Percentiles rank a stretch among this genome's conserved stretches.
Evolutionary conservation across 2,888 invertebrate genomes (phyloP).

Genomic region (Protophormia terraenovae): DNA sequence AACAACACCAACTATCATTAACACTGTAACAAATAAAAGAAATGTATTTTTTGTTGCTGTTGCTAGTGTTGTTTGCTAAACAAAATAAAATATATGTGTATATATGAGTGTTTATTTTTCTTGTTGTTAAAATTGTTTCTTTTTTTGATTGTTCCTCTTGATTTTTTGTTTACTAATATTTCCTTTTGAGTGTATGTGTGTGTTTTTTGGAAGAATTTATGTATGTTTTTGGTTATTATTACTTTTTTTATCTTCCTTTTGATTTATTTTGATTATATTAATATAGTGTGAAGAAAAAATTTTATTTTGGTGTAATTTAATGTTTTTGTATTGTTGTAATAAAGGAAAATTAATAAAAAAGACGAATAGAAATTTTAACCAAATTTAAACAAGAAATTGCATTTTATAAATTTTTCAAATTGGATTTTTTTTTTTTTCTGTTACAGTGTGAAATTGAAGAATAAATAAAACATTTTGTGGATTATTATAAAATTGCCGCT

Average conservation of each 20-base stretch:
- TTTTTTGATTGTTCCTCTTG: constrained; percentile 6
- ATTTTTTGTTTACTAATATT: constrained; percentile 13
- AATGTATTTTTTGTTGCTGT: neutral
- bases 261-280: neutral
- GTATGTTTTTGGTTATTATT: neutral
- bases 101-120: neutral
- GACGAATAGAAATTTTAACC: no score
- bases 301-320: neutral
- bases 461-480: neutral
- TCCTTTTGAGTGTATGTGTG: neutral
- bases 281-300: constrained; percentile 15
- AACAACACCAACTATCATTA: constrained; percentile 20
- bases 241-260: neutral
- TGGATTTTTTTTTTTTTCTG: neutral
- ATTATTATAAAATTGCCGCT: neutral
- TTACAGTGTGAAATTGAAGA: neutral
- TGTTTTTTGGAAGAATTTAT: neutral
- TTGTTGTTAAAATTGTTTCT: neutral
- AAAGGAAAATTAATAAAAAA: no score
- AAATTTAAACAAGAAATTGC: neutral
- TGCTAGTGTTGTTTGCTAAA: neutral
- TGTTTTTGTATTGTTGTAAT: no score
- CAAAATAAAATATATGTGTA: neutral
- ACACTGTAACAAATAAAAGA: neutral
- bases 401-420: constrained; percentile 16